Evolutionary conservation across 1,140 invertebrate species (phyloP).

Genomic region (Scaptodrosophila lebanonensis): DNA sequence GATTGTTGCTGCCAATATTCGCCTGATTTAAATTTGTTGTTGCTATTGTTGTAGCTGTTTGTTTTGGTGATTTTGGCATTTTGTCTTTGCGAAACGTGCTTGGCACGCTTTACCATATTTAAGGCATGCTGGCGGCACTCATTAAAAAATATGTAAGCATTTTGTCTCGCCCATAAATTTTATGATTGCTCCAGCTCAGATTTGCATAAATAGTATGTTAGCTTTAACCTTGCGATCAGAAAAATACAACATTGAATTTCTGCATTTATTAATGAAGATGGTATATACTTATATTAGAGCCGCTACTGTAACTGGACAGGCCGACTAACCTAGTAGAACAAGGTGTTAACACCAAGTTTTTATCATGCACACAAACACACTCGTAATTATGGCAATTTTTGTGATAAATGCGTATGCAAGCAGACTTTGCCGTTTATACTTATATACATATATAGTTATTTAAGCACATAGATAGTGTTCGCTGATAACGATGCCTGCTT

Average conservation of each 20-base stretch:
- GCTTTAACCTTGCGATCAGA: conserved; percentile 40
- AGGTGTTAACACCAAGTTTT: conserved; percentile 4
- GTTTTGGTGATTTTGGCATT: conserved; percentile 26
- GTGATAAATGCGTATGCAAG: no score
- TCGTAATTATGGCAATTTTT: no score
- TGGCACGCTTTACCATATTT: conserved; percentile 54
- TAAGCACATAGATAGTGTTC: no score
- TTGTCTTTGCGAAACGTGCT: conserved; percentile 51
- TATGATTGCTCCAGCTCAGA: conserved; percentile 31
- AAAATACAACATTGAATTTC: conserved; percentile 22
- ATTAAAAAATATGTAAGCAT: conserved; percentile 4
- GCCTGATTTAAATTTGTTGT: conserved; percentile 24
- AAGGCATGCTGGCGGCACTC: no score
- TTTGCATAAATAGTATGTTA: conserved; percentile 1
- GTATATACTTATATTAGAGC: neutral
- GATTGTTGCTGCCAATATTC: no score
- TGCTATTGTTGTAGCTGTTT: conserved; percentile 21
- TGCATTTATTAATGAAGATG: conserved; percentile 15
- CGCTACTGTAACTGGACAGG: no score
- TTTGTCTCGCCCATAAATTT: conserved; percentile 34
- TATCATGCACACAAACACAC: no score
- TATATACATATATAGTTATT: no score
- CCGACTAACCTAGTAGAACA: conserved; percentile 3
- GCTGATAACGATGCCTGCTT: no score
- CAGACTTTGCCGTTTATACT: no score